Evolutionary conservation across 2,113 vertebrate species (phyloP).

Genomic region (Odontophorus gujanensis): DNA sequence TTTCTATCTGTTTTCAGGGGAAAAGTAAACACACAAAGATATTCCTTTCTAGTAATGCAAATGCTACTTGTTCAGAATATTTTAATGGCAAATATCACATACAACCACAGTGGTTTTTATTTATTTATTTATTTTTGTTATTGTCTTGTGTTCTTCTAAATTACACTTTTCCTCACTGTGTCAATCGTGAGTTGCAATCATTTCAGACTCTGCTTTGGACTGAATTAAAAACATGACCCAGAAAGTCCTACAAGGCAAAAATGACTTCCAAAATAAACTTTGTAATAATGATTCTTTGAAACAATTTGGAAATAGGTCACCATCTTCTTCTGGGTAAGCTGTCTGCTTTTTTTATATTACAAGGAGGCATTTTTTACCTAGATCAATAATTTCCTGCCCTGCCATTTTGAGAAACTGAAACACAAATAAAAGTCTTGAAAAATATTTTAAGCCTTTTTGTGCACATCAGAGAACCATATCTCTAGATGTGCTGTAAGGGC

Average conservation of each 20-base stretch:
- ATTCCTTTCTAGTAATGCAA: background rate
- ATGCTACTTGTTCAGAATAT: background rate
- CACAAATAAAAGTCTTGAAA: background rate
- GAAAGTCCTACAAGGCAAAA: background rate
- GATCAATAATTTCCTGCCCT: background rate
- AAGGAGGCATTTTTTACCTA: background rate
- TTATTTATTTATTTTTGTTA: background rate
- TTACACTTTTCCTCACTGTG: background rate
- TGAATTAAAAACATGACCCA: background rate
- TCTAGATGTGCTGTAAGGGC: background rate
- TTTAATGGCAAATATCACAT: background rate
- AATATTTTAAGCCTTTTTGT: background rate
- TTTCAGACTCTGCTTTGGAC: background rate
- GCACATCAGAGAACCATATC: background rate
- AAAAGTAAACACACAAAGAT: background rate
- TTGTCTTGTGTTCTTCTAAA: background rate
- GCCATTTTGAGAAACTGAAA: slow-evolving; percentile 2
- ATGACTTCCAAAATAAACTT: background rate
- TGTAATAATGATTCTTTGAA: background rate
- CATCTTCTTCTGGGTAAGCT: background rate
- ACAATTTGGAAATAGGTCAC: background rate
- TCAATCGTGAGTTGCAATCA: background rate
- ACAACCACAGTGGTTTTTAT: background rate
- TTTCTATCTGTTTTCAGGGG: background rate
- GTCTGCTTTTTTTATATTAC: background rate